Evolutionary conservation across 2,888 invertebrate genomes (phyloP).

Genomic region (Drosophila meridiana): DNA sequence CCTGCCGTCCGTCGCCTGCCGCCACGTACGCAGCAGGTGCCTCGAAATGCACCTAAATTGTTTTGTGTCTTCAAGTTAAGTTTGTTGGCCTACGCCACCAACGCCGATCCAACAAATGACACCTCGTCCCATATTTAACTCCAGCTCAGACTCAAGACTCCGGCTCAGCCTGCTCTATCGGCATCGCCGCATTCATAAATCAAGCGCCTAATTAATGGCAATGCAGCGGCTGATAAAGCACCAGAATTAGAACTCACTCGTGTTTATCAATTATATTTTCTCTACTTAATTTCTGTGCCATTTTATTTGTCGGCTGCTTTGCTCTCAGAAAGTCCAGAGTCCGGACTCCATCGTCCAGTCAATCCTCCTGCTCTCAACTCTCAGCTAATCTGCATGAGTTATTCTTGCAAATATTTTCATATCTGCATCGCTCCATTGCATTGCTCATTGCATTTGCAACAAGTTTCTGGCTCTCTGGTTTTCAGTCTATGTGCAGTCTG

Average conservation of each 20-base stretch:
- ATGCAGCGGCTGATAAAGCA: conserved; percentile 55
- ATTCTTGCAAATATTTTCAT: conserved; percentile 66
- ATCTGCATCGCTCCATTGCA: conserved; percentile 47
- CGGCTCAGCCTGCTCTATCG: not conserved
- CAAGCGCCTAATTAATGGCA: conserved; percentile 82
- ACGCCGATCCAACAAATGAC: conserved; percentile 20
- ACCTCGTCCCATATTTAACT: conserved; percentile 15
- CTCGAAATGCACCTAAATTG: conserved; percentile 7
- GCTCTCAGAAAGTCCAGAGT: conserved; percentile 18
- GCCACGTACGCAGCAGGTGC: conserved; percentile 49
- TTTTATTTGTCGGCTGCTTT: conserved; percentile 50
- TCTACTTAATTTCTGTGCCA: conserved; percentile 67
- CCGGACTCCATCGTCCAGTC: not conserved
- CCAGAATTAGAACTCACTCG: conserved; percentile 70
- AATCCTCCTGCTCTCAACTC: not conserved
- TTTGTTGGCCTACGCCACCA: conserved; percentile 47
- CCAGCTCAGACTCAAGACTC: not conserved
- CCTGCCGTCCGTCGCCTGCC: conserved; percentile 13
- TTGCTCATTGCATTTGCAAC: conserved; percentile 30
- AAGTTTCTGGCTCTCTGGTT: conserved; percentile 23
- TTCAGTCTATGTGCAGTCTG: conserved; percentile 10
- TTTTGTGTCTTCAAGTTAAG: not conserved
- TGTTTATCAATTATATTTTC: conserved; percentile 76
- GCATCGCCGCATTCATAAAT: conserved; percentile 75
- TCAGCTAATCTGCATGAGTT: conserved; percentile 73